These are phyloP conservation scores for Tympanuchus pallidicinctus DNA, from an alignment of 2,113 vertebrate genomes.

Conservation along the genomic window DNA sequence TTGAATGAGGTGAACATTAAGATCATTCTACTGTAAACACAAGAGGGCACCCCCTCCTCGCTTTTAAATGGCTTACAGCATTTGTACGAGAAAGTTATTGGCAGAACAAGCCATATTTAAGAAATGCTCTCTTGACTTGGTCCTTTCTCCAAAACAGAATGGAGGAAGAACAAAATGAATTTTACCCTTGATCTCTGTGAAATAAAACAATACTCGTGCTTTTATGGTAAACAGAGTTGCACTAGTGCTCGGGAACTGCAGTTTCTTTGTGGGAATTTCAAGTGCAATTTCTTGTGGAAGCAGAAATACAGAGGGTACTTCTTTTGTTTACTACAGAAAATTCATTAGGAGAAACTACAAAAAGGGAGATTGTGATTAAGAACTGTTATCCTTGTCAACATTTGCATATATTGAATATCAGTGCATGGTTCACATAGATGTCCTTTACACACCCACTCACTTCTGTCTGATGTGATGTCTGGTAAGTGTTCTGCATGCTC, in stretches of 20 bases:
- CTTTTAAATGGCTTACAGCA: not conserved
- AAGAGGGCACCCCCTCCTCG: constrained; percentile 75
- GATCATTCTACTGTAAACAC: constrained; percentile 38
- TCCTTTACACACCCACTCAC: not conserved
- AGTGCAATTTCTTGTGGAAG: not conserved
- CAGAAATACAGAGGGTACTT: not conserved
- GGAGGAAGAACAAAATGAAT: not conserved
- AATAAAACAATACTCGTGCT: not conserved
- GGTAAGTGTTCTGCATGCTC: not conserved
- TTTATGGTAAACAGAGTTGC: not conserved
- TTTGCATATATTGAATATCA: accelerated
- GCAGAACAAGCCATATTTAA: not conserved
- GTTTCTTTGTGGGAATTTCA: not conserved
- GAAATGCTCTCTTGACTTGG: not conserved
- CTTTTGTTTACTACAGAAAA: not conserved
- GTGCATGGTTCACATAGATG: not conserved
- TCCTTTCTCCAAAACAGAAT: not conserved
- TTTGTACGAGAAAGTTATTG: not conserved
- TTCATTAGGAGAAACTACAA: not conserved
- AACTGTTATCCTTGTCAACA: not conserved
- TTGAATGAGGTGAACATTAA: not conserved
- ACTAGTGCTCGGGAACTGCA: not conserved
- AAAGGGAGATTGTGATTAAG: not conserved
- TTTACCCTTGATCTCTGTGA: not conserved
- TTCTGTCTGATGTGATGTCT: not conserved